Evolutionary conservation across 2,113 vertebrate species (phyloP).

Genomic region (Archocentrus centrarchus): DNA sequence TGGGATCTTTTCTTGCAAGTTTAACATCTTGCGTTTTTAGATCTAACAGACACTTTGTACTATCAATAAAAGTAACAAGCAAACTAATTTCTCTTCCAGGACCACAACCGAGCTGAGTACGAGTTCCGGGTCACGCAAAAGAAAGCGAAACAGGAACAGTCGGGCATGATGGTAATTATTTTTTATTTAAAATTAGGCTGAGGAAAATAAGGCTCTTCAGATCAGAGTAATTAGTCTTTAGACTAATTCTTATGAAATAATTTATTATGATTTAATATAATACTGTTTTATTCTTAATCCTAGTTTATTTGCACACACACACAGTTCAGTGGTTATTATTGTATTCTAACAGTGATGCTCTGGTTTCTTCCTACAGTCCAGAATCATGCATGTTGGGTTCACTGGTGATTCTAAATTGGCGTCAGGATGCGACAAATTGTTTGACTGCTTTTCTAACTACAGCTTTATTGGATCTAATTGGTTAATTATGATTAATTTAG

Average conservation of each 20-base stretch:
- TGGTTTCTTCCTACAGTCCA: neutral
- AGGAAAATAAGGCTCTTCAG: neutral
- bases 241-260: no score
- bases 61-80: neutral
- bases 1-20: neutral
- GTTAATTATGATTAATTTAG: no score
- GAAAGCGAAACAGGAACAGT: slow-evolving; percentile 82
- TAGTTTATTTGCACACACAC: accelerated
- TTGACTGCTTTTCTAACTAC: neutral
- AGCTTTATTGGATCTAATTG: neutral
- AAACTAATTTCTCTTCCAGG: slow-evolving; percentile 65
- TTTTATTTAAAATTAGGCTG: neutral
- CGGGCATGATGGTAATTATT: slow-evolving; percentile 82
- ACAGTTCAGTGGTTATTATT: neutral
- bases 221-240: no score
- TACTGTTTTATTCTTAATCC: neutral
- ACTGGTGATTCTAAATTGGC: neutral
- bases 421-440: neutral
- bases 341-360: neutral
- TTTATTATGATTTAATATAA: no score
- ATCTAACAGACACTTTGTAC: neutral
- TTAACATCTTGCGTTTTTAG: neutral
- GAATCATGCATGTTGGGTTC: accelerated
- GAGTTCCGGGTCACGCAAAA: slow-evolving; percentile 91
- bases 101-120: slow-evolving; percentile 92